Conservation (phyloP, 1,140 invertebrate genomes). For the Aphelinus atriplicis region DNA sequence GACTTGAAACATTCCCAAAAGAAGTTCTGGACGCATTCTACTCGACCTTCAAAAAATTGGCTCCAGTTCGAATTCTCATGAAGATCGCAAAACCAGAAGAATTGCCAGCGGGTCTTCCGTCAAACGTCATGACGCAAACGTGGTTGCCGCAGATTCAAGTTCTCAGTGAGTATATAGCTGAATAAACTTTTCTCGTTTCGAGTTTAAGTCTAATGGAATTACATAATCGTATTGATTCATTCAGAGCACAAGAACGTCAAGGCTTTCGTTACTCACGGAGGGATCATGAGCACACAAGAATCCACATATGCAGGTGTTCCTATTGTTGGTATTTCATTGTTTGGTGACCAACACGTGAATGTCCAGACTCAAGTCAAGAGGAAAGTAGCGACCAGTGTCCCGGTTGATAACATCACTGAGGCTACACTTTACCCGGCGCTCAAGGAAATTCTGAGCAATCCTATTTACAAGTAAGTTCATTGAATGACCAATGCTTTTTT, state of each 20-base stretch:
- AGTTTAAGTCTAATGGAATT: not conserved
- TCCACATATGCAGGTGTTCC: conserved; percentile 77
- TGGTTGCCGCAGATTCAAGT: conserved; percentile 74
- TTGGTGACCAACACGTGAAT: conserved; percentile 74
- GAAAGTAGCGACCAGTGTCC: conserved; percentile 49
- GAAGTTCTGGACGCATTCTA: conserved; percentile 46
- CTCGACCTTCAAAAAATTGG: conserved; percentile 50
- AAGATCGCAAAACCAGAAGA: conserved; percentile 53
- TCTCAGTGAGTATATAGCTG: conserved; percentile 43
- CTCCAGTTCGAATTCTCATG: conserved; percentile 51
- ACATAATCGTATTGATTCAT: not conserved
- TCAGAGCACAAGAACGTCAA: conserved; percentile 75
- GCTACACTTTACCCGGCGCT: conserved; percentile 51
- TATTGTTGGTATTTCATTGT: conserved; percentile 74
- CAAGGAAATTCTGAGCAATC: conserved; percentile 50
- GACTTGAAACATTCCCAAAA: conserved; percentile 68
- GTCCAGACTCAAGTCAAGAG: conserved; percentile 48
- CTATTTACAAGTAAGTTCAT: conserved; percentile 50
- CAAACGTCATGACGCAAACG: conserved; percentile 70
- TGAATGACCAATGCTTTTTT: too few relatives aligned
- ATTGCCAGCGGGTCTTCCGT: conserved; percentile 62
- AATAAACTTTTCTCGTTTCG: too few relatives aligned
- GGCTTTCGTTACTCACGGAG: conserved; percentile 77
- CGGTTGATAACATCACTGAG: conserved; percentile 50
- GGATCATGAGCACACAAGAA: conserved; percentile 77